These are phyloP conservation scores for Acronicta psi DNA, from an alignment of 2,888 invertebrate genomes.

Conservation along the genomic window DNA sequence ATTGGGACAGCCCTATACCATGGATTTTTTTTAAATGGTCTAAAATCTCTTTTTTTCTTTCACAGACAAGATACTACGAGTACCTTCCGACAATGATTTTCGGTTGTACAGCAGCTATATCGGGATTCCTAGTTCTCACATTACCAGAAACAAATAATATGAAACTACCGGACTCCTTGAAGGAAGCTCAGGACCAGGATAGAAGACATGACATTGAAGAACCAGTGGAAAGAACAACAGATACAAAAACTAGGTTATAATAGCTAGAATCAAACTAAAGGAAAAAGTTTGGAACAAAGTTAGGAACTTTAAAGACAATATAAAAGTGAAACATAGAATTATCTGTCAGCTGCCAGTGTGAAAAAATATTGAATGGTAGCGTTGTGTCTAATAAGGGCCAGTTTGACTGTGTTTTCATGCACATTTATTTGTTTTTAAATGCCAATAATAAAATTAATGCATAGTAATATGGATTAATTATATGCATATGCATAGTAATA, in stretches of 20 bases:
- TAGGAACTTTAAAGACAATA: conserved; percentile 17
- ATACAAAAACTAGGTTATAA: conserved; percentile 63
- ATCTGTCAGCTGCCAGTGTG: not conserved
- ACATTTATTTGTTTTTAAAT: not conserved
- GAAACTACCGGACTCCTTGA: conserved; percentile 89
- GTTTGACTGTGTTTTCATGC: conserved; percentile 3
- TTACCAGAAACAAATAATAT: conserved; percentile 90
- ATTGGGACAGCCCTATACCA: too few relatives aligned
- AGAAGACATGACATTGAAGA: conserved; percentile 49
- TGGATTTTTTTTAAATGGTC: too few relatives aligned
- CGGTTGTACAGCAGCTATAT: conserved; percentile 86
- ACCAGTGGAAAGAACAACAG: conserved; percentile 50
- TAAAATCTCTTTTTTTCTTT: conserved; percentile 5
- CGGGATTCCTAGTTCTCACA: conserved; percentile 87
- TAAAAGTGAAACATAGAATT: not conserved
- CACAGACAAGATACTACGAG: conserved; percentile 80
- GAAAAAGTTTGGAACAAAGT: conserved; percentile 41
- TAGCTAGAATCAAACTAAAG: conserved; percentile 45
- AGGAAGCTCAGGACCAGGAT: conserved; percentile 88
- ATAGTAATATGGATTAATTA: too few relatives aligned
- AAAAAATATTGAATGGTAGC: conserved; percentile 1
- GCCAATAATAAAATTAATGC: too few relatives aligned
- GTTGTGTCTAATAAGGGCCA: not conserved
- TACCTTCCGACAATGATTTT: conserved; percentile 89
- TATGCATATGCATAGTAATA: too few relatives aligned